These are phyloP conservation scores for Lepidurus packardi DNA, from an alignment of 1,140 invertebrate species.

Conservation along the genomic window DNA sequence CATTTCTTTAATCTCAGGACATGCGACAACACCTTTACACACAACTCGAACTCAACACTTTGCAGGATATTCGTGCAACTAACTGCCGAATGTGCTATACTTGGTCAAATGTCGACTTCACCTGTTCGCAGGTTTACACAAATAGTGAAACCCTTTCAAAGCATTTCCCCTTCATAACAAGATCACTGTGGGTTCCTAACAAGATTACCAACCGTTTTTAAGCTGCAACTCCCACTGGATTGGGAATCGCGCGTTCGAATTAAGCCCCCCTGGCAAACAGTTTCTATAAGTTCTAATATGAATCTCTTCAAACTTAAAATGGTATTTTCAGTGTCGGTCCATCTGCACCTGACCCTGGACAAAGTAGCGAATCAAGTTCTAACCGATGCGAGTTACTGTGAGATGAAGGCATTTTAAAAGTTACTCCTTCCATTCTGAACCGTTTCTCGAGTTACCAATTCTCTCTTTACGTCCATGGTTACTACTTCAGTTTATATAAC, in stretches of 20 bases:
- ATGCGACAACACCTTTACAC: neutral
- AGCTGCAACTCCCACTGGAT: neutral
- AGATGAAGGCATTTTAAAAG: too few species aligned
- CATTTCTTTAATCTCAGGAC: neutral
- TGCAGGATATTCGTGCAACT: neutral
- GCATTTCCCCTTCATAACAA: conserved; percentile 12
- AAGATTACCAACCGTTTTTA: neutral
- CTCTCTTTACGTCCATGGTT: too few species aligned
- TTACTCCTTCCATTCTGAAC: too few species aligned
- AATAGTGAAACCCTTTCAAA: neutral
- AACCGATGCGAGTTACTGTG: too few species aligned
- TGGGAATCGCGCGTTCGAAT: neutral
- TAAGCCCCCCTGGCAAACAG: neutral
- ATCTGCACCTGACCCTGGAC: too few species aligned
- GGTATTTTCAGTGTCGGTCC: too few species aligned
- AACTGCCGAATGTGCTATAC: neutral
- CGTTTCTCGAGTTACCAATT: too few species aligned
- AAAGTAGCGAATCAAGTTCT: too few species aligned
- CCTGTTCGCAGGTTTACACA: neutral
- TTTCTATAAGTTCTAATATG: too few species aligned
- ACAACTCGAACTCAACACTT: neutral
- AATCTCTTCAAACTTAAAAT: too few species aligned
- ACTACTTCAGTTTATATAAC: too few species aligned
- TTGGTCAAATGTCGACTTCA: neutral
- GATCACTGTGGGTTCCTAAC: conserved; percentile 2